Conservation (phyloP, 2,797 vertebrate genomes). For the Natrix natrix region DNA sequence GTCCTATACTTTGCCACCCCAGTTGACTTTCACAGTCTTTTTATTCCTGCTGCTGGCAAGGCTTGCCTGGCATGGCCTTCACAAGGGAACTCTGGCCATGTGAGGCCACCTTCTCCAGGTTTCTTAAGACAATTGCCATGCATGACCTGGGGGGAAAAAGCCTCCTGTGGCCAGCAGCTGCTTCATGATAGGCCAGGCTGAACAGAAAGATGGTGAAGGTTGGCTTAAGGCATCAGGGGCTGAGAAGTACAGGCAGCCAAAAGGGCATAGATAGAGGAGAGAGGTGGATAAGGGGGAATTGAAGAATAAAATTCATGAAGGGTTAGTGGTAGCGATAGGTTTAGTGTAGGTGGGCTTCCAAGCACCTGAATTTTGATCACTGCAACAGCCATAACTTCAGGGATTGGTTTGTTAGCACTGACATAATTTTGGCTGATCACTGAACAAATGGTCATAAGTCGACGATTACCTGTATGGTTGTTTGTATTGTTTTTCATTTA, state of each 20-base stretch:
- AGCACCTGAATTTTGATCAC: neutral
- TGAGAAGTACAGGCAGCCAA: neutral
- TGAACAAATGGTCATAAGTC: neutral
- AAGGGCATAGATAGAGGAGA: neutral
- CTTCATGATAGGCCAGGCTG: neutral
- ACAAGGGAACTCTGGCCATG: neutral
- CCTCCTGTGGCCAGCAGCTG: neutral
- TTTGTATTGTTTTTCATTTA: neutral
- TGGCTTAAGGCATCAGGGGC: neutral
- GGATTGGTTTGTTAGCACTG: too few species aligned
- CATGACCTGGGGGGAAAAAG: neutral
- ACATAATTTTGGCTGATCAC: neutral
- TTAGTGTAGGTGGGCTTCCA: neutral
- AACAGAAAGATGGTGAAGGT: neutral
- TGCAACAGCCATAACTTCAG: too few species aligned
- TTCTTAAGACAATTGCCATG: neutral
- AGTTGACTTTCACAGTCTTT: neutral
- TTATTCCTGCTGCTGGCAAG: neutral
- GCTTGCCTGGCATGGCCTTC: neutral
- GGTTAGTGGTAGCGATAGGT: neutral
- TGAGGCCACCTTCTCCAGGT: neutral
- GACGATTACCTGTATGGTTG: neutral
- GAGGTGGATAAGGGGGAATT: neutral
- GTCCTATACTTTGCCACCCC: neutral
- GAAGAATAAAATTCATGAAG: neutral